Base-by-base conservation (phyloP, 1,140 invertebrate species). In the Drosophila sechellia region DNA sequence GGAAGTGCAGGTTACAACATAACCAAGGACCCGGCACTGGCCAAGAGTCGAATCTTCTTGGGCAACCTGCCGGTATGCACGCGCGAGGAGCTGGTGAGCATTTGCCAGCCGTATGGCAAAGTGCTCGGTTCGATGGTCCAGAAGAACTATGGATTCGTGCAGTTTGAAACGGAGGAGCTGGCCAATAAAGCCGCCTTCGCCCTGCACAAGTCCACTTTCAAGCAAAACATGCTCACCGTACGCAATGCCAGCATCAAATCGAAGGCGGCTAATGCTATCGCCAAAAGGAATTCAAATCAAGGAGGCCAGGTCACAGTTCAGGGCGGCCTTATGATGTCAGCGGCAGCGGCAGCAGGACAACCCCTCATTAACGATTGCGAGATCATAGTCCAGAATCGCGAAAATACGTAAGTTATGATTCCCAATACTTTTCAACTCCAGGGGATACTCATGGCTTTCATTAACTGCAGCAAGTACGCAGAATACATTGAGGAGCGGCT, bases 401-500 rank as follows among this genome's bases (percentile, higher is more conserved):
- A 93, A 8, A 94, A 97, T 50, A 97, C 96, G 96, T 97, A 93
- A 95, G 94, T 86, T 42, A 0, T 12, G n/a, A 0, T 6, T 4
- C 5, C 20, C 20, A 22, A 2, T 13, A 10, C 4, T 3, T 43
- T 4, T 8, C 25, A 12, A 0, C 17, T 4, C 1, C 2, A 4
- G 8, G 0, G 10, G 8, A 22, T 22, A 22, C 20, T 22, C 20
- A 22, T 22, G 1, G 20, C 20, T 22, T 63, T 58, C 45, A 31
- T 57, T 37, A 3, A 25, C 0, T 35, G 12, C 54, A 97, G 97
- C 55, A 95, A 96, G 77, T 99, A 98, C 93, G 98, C 97, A 1
- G 97, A 98, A 92, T 95, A 95, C 74, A 96, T 98, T 61, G 97
- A 98, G 92, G 92, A 94, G 12, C 94, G 96, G n/a, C 92, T 99